phyloP scores from a whole-genome alignment of 2,888 invertebrate species.

The Clanis bilineata region DNA sequence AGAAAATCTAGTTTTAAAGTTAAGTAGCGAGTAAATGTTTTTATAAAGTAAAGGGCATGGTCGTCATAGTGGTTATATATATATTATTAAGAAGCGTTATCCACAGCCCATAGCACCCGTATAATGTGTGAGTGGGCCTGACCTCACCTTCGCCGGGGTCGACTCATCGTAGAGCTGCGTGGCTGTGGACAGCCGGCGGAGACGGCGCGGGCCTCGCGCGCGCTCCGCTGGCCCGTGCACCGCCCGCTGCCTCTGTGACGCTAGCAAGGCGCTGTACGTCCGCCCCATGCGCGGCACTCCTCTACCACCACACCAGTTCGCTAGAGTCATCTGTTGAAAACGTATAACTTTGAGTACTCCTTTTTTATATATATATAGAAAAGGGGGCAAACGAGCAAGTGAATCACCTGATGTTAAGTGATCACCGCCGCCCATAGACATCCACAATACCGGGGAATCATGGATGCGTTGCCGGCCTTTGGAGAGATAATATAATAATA shows the following conservation, averaged over 20 bases:
- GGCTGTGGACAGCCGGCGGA: conserved; percentile 66
- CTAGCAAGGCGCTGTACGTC: conserved; percentile 49
- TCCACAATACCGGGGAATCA: no score
- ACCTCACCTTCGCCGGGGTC: conserved; percentile 78
- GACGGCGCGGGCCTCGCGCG: conserved; percentile 48
- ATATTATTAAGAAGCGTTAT: conserved; percentile 2
- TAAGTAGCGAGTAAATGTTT: no score
- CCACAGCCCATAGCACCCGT: conserved; percentile 32
- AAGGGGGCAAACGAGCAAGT: no score
- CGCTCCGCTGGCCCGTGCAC: conserved; percentile 42
- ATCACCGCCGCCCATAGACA: no score
- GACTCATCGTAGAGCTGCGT: conserved; percentile 68
- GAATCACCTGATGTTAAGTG: no score
- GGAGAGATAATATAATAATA: no score
- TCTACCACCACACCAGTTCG: conserved; percentile 63
- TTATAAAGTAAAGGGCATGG: no score
- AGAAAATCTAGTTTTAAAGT: no score
- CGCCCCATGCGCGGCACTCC: conserved; percentile 60
- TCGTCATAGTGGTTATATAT: no score
- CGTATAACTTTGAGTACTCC: not conserved
- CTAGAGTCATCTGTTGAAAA: conserved; percentile 58
- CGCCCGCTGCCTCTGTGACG: conserved; percentile 51
- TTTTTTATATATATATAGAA: not conserved
- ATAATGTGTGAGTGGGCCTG: conserved; percentile 44
- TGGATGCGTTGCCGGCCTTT: no score